Conservation (phyloP, 2,113 vertebrate species). For the Collichthys lucidus region DNA sequence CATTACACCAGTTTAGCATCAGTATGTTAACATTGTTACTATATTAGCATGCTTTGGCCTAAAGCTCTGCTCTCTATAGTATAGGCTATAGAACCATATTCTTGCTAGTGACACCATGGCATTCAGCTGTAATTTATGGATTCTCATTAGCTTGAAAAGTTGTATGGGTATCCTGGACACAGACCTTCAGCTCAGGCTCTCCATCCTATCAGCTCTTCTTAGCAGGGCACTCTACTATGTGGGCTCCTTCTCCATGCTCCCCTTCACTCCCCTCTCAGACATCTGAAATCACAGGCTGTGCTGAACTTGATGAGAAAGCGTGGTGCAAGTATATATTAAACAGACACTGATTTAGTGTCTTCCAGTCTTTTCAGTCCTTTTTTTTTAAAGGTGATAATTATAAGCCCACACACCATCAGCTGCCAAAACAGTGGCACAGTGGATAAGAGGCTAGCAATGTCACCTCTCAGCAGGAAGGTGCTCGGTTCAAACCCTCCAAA, state of each 20-base stretch:
- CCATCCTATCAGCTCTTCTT: neutral
- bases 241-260: neutral
- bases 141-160: neutral
- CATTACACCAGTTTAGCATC: neutral
- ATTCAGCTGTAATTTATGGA: neutral
- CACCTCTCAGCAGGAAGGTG: constrained; percentile 16
- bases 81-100: neutral
- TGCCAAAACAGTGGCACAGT: constrained; percentile 9
- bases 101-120: neutral
- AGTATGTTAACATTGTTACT: neutral
- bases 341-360: constrained; percentile 3
- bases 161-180: neutral
- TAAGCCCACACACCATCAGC: constrained; percentile 43
- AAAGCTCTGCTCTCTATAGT: neutral
- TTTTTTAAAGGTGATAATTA: constrained; percentile 37
- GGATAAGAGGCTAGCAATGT: neutral
- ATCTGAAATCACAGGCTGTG: constrained; percentile 41
- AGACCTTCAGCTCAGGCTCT: constrained; percentile 1
- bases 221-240: neutral
- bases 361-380: constrained; percentile 3
- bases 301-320: neutral
- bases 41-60: neutral
- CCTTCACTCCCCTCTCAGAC: neutral
- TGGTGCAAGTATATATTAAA: constrained; percentile 26
- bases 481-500: neutral